A percentile compares a stretch with the other conserved stretches of the same genome.
phyloP scores from a whole-genome alignment of 1,140 invertebrate species.

The Listronotus oregonensis region DNA sequence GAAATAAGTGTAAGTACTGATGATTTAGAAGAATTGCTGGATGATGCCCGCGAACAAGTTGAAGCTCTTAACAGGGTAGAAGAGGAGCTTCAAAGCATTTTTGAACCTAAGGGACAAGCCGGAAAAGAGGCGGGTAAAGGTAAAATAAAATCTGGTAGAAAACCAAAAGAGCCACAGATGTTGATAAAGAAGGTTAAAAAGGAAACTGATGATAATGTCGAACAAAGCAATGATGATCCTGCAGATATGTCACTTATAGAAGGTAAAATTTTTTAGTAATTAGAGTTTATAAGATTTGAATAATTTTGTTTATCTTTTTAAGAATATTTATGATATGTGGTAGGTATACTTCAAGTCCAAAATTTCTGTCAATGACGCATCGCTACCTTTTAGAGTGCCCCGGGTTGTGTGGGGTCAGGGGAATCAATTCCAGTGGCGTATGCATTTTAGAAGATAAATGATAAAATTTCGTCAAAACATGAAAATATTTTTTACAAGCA shows the following conservation, averaged over 20 bases:
- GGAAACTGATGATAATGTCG: neutral
- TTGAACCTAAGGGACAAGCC: too few species aligned
- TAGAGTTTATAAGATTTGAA: neutral
- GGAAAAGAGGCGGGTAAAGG: neutral
- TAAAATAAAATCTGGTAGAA: neutral
- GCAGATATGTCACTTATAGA: neutral
- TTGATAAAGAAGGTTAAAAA: slow-evolving; percentile 2
- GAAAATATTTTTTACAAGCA: too few species aligned
- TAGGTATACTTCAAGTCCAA: too few species aligned
- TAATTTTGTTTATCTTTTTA: too few species aligned
- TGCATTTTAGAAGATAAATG: too few species aligned
- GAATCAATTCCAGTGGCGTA: too few species aligned
- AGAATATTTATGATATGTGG: too few species aligned
- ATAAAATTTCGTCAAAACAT: too few species aligned
- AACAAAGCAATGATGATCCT: neutral
- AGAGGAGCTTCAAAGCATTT: neutral
- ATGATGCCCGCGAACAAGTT: slow-evolving; percentile 6
- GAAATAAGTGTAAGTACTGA: neutral
- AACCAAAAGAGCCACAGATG: neutral
- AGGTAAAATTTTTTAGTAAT: too few species aligned
- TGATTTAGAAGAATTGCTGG: neutral
- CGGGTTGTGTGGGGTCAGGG: too few species aligned
- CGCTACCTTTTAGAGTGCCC: too few species aligned
- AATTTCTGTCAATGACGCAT: too few species aligned
- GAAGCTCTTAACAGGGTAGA: neutral